Percentiles rank a stretch among this genome's conserved stretches.
Evolutionary conservation across 1,140 invertebrate species (phyloP).

Genomic region (Neelides sp.): DNA sequence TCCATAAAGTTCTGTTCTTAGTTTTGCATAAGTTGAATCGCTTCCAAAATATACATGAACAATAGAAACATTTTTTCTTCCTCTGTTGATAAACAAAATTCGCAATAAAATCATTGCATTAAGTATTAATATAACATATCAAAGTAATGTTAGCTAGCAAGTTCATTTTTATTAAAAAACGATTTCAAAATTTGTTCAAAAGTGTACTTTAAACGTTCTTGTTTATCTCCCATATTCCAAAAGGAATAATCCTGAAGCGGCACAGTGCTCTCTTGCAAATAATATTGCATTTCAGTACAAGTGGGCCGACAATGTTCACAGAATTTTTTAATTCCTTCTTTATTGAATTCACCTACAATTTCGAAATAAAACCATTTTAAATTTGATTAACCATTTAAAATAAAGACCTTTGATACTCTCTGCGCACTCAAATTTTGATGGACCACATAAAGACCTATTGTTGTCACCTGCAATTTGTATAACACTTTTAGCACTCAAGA

Average conservation of each 20-base stretch:
- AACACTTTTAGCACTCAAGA: neutral
- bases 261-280: too few species aligned
- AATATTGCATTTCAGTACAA: constrained; percentile 22
- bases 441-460: neutral
- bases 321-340: constrained; percentile 11
- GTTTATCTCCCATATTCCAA: too few species aligned
- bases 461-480: neutral
- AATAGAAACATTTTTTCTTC: constrained; percentile 13
- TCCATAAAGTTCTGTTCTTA: constrained; percentile 19
- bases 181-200: too few species aligned
- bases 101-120: too few species aligned
- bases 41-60: constrained; percentile 22
- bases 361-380: neutral
- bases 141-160: too few species aligned
- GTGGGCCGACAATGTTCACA: constrained; percentile 17
- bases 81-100: constrained; percentile 3
- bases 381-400: neutral
- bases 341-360: neutral
- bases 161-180: too few species aligned
- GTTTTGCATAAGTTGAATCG: constrained; percentile 17
- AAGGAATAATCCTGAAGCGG: too few species aligned
- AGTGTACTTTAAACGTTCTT: too few species aligned
- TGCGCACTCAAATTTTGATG: neutral
- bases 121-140: too few species aligned
- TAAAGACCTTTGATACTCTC: neutral